phyloP scores from a whole-genome alignment of 1,140 invertebrate genomes.

The Physella acuta region DNA sequence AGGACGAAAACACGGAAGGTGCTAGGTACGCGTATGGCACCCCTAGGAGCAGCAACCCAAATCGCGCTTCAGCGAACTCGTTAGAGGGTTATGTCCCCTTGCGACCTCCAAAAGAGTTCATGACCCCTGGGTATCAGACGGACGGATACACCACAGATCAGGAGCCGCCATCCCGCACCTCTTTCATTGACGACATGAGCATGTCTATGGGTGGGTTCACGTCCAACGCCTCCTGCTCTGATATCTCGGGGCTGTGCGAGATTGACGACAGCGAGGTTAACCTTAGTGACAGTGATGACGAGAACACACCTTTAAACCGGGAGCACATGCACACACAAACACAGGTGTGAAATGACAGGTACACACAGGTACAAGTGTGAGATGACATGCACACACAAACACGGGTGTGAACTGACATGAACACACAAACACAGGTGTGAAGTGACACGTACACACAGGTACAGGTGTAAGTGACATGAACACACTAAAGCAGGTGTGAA shows the following conservation, averaged over 20 bases:
- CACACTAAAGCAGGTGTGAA: too few species aligned
- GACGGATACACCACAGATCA: conserved; percentile 43
- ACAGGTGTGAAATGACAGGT: conserved; percentile 39
- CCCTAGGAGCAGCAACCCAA: conserved; percentile 64
- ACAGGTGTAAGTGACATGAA: too few species aligned
- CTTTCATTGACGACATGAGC: conserved; percentile 71
- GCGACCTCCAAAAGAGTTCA: conserved; percentile 30
- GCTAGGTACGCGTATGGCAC: conserved; percentile 54
- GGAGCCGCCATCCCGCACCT: conserved; percentile 35
- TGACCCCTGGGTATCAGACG: conserved; percentile 37
- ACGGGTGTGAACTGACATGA: too few species aligned
- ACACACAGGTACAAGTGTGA: too few species aligned
- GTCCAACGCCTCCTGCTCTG: conserved; percentile 69
- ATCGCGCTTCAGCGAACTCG: conserved; percentile 29
- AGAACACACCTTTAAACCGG: conserved; percentile 30
- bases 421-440: conserved; percentile 41
- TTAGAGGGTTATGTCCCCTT: conserved; percentile 33
- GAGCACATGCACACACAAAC: conserved; percentile 31
- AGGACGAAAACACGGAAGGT: conserved; percentile 33
- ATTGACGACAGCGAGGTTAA: conserved; percentile 74
- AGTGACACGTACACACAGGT: too few species aligned
- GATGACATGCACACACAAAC: too few species aligned
- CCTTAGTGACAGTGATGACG: conserved; percentile 43
- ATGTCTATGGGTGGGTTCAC: conserved; percentile 71
- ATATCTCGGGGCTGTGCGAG: conserved; percentile 83